These are phyloP conservation scores for Nomada lathburiana DNA, from an alignment of 2,888 invertebrate genomes.

Conservation along the genomic window DNA sequence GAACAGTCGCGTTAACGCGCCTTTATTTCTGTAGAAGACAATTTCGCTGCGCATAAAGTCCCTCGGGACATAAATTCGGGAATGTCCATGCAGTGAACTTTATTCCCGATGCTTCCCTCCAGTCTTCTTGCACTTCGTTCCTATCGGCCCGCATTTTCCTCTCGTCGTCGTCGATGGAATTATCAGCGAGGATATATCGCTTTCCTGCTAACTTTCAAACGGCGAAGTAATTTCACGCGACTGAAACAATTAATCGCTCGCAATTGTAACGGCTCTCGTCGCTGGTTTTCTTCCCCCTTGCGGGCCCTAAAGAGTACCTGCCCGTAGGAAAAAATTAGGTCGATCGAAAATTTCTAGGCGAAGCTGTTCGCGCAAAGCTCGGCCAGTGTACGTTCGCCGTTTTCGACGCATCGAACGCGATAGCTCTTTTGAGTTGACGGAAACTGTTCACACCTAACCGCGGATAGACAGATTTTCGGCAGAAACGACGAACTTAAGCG, in stretches of 20 bases:
- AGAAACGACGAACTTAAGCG: constrained; percentile 14
- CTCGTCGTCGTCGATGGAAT: constrained; percentile 1
- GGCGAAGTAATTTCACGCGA: background rate
- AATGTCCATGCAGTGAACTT: background rate
- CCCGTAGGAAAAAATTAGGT: no score
- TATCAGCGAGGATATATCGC: constrained; percentile 3
- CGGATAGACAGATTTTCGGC: constrained; percentile 25
- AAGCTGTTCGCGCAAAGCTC: no score
- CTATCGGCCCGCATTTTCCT: background rate
- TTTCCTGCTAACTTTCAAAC: background rate
- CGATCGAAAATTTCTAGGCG: no score
- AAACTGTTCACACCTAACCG: constrained; percentile 24
- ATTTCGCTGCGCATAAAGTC: background rate
- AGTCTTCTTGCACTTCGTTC: constrained; percentile 5
- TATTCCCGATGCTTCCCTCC: background rate
- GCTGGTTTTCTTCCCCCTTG: no score
- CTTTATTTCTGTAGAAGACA: background rate
- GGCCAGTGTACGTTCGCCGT: background rate
- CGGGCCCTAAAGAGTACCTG: no score
- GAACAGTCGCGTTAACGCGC: constrained; percentile 9
- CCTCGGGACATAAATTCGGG: background rate
- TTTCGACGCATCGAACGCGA: constrained; percentile 9
- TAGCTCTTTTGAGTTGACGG: background rate
- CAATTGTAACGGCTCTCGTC: no score
- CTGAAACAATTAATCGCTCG: no score